Base-by-base conservation (phyloP, 1,140 invertebrate species). In the Micrasema minimum region DNA sequence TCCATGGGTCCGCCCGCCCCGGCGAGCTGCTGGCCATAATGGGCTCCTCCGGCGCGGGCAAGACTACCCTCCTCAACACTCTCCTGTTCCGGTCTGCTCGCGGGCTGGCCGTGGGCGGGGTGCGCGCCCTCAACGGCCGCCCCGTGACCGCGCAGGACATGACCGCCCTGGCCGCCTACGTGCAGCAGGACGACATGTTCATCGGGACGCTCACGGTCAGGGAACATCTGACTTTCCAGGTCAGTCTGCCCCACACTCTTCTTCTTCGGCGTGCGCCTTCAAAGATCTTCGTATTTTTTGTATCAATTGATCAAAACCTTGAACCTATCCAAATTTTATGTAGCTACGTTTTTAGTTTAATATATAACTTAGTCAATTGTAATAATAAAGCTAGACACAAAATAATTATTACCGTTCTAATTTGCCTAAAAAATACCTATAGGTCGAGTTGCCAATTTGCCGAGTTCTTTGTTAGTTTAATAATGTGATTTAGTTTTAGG, bases 151-250 rank as follows among this genome's bases (percentile, higher is more conserved):
- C 87, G 11, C 89, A 89, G 51, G 86, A 88, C 2, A 82, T 97
- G 62, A 89, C 91, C 12, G 90, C 91, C 4, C 85, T 94, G 11
- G 95, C 93, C 51, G 97, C 95, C 0, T 99, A 99, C 77, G 96
- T 99, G 0, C 96, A 98, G 80, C 97, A 99, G 81, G 91, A 96
- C 72, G 95, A 97, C 81, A 81, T 97, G n/a, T 98, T 98, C 79
- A 92, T 97, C 68, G 94, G 93, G 0, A 95, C 92, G 0, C 83
- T 98, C n/a, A 97, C 95, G 0, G 95, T 96, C 2, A 86, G 87
- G 64, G 96, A 98, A 78, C 96, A 98, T 83, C 86, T 98, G 3
- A 86, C 91, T 10, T 97, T 97, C 78, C 92, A 94, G 86, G 91
- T 92, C n/a, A n/a, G n/a, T n/a, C n/a, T 76, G 14, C 0, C 18